A percentile compares a stretch with the other conserved stretches of the same genome.
Evolutionary conservation across 2,113 vertebrate species (phyloP).

Genomic region (Carassius carassius): DNA sequence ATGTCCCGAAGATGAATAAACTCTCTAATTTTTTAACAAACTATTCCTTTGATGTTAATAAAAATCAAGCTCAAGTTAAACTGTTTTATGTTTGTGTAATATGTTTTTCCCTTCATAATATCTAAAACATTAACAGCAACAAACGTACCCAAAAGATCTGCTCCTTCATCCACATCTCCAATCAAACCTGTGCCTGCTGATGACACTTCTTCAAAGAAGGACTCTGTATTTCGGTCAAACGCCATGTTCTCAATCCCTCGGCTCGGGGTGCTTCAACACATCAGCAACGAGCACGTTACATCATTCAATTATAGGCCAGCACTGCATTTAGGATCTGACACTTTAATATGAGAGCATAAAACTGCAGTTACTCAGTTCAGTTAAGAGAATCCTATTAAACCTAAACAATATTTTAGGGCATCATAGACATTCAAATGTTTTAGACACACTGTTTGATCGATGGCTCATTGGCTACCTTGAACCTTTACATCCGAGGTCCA

Average conservation of each 20-base stretch:
- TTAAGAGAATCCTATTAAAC: neutral
- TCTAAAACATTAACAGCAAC: neutral
- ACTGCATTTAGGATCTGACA: neutral
- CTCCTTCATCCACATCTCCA: conserved; percentile 97
- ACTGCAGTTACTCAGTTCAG: neutral
- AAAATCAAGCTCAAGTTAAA: neutral
- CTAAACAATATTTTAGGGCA: neutral
- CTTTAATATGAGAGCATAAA: neutral
- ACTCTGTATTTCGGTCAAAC: conserved; percentile 97
- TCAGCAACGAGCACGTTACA: neutral
- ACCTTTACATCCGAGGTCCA: conserved; percentile 91
- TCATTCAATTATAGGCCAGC: neutral
- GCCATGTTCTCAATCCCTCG: conserved; percentile 98
- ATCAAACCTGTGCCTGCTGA: conserved; percentile 94
- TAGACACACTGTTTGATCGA: neutral
- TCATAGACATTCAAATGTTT: neutral
- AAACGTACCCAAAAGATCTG: conserved; percentile 91
- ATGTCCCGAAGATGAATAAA: neutral
- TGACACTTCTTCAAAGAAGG: conserved; percentile 96
- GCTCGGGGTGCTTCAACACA: conserved; percentile 84
- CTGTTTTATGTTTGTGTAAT: neutral
- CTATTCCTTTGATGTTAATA: neutral
- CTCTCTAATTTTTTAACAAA: neutral
- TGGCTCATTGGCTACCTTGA: conserved; percentile 78
- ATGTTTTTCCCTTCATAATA: neutral